These are phyloP conservation scores for Morphnarchus princeps DNA, from an alignment of 2,113 vertebrate genomes.

Conservation along the genomic window DNA sequence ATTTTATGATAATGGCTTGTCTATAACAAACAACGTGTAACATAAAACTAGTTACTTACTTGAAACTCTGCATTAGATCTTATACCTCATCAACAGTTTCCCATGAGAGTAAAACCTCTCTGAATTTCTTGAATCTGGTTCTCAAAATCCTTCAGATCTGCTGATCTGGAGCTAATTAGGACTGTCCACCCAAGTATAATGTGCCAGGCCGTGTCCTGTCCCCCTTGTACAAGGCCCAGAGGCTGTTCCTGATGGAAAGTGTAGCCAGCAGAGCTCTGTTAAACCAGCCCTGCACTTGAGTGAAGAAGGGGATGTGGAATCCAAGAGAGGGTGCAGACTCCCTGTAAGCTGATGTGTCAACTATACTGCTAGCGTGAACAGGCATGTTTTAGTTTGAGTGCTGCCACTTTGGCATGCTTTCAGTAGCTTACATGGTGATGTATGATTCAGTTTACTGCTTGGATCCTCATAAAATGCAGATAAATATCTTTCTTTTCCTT, in stretches of 20 bases:
- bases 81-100: neutral
- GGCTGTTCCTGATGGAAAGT: neutral
- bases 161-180: neutral
- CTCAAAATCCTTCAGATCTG: neutral
- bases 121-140: neutral
- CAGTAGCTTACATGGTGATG: neutral
- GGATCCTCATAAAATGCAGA: neutral
- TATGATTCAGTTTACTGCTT: neutral
- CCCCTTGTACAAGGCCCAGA: neutral
- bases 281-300: neutral
- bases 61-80: neutral
- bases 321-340: neutral
- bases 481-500: neutral
- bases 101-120: neutral
- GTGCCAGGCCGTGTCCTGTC: neutral
- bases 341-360: neutral
- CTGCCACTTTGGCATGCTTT: neutral
- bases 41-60: neutral
- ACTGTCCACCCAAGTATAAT: neutral
- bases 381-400: neutral
- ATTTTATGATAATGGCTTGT: neutral
- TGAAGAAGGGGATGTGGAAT: neutral
- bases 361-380: neutral
- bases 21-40: neutral
- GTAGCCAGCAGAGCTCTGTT: neutral